Base-by-base conservation (phyloP, 2,888 invertebrate genomes). In the Apodemia mormo region DNA sequence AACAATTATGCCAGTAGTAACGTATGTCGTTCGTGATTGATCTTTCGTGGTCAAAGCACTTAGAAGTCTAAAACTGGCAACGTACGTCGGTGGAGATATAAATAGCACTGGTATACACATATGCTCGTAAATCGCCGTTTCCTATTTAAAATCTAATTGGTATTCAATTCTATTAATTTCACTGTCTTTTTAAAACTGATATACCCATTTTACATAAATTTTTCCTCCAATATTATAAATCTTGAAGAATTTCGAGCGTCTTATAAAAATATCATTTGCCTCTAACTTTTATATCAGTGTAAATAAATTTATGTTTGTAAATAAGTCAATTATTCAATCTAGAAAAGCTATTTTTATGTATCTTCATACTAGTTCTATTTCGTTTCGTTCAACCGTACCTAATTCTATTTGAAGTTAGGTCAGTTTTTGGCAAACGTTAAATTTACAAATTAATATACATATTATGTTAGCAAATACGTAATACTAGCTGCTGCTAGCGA, bases 11-110 rank as follows among this genome's bases (percentile, higher is more conserved):
- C 52, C 52, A n/a, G n/a, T 33, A 61, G 14, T 49, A 61, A 14
- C 61, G 61, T 61, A 61, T 61, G 61, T 61, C 61, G 33, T 61
- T 61, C 33, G 33, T 14, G 37, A 61, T 61, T 61, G 61, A 61
- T 33, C 61, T 61, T 61, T 61, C 61, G 61, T 61, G 61, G 61
- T 61, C 61, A 61, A 33, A 61, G 61, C 61, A 61, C 61, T 61
- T 61, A 61, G 14, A 7, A 61, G 30, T 61, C 61, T 61, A 61
- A 61, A 61, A 61, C 61, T 33, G 33, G 61, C 5, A 61, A 61
- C 61, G 14, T 33, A 61, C 61, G 61, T 61, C 33, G 33, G 58
- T 30, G 5, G 49, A 12, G 33, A 58, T 33, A 58, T 30, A 58
- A 58, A 58, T 58, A 58, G 58, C 29, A 30, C 4, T 58, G 30